Base-by-base conservation (phyloP, 2,888 invertebrate genomes). In the Saturnia pavonia region DNA sequence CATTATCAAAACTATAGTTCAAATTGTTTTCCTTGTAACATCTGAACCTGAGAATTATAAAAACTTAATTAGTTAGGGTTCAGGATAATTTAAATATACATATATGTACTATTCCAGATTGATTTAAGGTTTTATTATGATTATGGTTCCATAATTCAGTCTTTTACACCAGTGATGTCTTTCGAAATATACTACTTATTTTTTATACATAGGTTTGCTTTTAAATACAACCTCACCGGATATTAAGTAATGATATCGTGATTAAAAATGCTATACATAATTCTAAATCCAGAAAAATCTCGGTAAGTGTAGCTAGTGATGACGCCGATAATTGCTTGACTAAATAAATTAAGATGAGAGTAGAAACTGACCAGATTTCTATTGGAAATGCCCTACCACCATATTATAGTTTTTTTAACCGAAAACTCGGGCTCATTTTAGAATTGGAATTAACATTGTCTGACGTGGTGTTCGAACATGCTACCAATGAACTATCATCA, bases 11-110 rank as follows among this genome's bases (percentile, higher is more conserved):
- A 7, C 73, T 73, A 51, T 80, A 79, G 48, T 77, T 78, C 1
- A 72, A 57, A 25, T 81, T 74, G 14, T 73, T 77, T 27, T 77
- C 76, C 7, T 76, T 63, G 68, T 83, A 81, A 77, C 86, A 90
- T 71, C 84, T 86, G 75, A 85, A 91, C 75, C 92, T 92, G 79
- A 19, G 76, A 79, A 27, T 60, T 6, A 27, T 27, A 27, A 77
- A 40, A 65, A 4, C 12, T 19, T 40, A 6, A 34, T 19, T 40
- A 19, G 9, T 63, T 9, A 25, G 25, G 22, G 25, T 25, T 12
- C 25, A 25, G 12, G 12, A 60, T 60, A 11, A 60, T 27, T 14
- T 14, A 25, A 60, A 60, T 27, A 60, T n/a, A n/a, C n/a, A n/a
- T n/a, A n/a, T n/a, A n/a, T n/a, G n/a, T n/a, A n/a, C n/a, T n/a